phyloP scores from a whole-genome alignment of 2,797 vertebrate genomes.

The Sebastes reedi region DNA sequence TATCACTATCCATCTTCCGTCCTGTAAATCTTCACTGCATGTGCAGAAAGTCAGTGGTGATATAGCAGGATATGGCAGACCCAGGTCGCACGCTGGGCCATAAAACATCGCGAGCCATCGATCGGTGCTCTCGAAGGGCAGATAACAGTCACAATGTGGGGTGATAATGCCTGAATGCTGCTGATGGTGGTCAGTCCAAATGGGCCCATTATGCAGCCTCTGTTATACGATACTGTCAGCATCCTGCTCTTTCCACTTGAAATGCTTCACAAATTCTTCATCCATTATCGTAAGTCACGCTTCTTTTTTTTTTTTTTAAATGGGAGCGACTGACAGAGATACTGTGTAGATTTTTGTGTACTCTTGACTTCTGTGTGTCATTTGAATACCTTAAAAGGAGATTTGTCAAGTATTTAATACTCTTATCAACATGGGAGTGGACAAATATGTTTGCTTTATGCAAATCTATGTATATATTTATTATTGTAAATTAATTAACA shows the following conservation, averaged over 20 bases:
- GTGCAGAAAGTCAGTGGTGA: slow-evolving; percentile 21
- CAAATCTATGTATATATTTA: too few species aligned
- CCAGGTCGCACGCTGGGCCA: slow-evolving; percentile 24
- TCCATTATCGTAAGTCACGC: neutral
- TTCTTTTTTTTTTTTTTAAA: neutral
- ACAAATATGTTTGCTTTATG: too few species aligned
- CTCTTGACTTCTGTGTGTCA: too few species aligned
- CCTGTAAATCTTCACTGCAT: slow-evolving; percentile 26
- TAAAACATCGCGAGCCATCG: slow-evolving; percentile 50
- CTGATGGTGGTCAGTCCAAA: slow-evolving; percentile 43
- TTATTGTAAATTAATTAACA: too few species aligned
- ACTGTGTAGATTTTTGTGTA: neutral
- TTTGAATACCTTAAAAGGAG: too few species aligned
- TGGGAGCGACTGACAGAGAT: neutral
- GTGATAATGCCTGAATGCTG: slow-evolving; percentile 49
- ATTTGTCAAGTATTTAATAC: too few species aligned
- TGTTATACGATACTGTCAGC: slow-evolving; percentile 17
- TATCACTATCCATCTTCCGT: slow-evolving; percentile 26
- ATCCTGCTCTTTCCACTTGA: slow-evolving; percentile 16
- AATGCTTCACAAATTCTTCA: slow-evolving; percentile 9
- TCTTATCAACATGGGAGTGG: too few species aligned
- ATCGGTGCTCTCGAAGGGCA: slow-evolving; percentile 29
- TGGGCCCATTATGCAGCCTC: slow-evolving; percentile 44
- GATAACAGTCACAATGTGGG: slow-evolving; percentile 35
- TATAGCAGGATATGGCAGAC: neutral